Evolutionary conservation across 2,888 invertebrate species (phyloP).

Genomic region (Odontocerum albicorne): DNA sequence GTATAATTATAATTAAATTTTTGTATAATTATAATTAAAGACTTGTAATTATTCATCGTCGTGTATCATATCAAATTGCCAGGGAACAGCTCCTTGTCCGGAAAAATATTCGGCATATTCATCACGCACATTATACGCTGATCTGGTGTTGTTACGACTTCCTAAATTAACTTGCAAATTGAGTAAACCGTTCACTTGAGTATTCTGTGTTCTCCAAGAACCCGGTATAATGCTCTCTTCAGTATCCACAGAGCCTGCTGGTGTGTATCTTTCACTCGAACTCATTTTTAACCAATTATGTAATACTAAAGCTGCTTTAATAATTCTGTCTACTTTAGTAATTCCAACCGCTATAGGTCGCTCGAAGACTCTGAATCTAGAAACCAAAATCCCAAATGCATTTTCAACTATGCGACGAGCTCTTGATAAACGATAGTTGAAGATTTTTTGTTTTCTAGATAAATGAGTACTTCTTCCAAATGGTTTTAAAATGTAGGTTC

Average conservation of each 20-base stretch:
- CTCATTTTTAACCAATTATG: constrained; percentile 38
- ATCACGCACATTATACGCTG: too few species aligned
- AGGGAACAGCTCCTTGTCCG: too few species aligned
- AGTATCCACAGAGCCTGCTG: constrained; percentile 16
- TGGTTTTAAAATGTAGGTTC: constrained; percentile 33
- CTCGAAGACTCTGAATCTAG: constrained; percentile 28
- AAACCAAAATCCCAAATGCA: constrained; percentile 32
- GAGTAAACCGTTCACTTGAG: too few species aligned
- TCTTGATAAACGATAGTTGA: constrained; percentile 30
- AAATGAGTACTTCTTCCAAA: constrained; percentile 9
- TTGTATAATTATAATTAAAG: too few species aligned
- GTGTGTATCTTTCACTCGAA: constrained; percentile 28
- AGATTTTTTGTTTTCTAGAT: constrained; percentile 7
- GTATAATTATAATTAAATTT: too few species aligned
- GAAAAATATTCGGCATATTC: too few species aligned
- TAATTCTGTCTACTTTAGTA: constrained; percentile 35
- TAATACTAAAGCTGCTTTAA: constrained; percentile 36
- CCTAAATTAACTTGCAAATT: too few species aligned
- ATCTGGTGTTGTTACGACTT: too few species aligned
- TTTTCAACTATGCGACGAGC: constrained; percentile 34
- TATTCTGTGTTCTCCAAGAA: background rate
- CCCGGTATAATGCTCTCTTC: constrained; percentile 1
- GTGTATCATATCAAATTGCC: too few species aligned
- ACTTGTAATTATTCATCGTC: too few species aligned
- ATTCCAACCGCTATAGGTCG: constrained; percentile 27